Conservation (phyloP, 2,888 invertebrate genomes). For the Dryobotodes eremita region DNA sequence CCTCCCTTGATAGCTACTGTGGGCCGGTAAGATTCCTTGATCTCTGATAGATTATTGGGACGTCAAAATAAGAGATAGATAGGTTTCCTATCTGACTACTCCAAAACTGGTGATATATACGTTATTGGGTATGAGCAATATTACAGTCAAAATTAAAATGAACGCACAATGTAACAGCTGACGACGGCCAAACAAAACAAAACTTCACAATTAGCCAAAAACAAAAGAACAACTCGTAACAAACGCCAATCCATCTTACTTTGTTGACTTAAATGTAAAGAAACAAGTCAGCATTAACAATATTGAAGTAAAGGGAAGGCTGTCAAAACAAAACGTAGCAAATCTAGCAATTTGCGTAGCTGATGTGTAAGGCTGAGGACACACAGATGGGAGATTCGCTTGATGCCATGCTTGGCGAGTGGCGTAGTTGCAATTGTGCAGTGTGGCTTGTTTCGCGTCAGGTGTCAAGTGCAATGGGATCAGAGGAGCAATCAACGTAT, state of each 20-base stretch:
- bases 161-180: slow-evolving; percentile 11
- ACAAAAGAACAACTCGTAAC: slow-evolving; percentile 27
- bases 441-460: too few relatives aligned
- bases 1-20: too few relatives aligned
- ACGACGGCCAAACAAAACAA: slow-evolving; percentile 7
- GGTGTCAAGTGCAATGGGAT: too few relatives aligned
- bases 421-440: not conserved
- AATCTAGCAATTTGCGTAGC: slow-evolving; percentile 40
- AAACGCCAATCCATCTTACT: slow-evolving; percentile 26
- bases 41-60: too few relatives aligned
- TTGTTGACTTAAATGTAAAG: slow-evolving; percentile 25
- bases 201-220: slow-evolving; percentile 22
- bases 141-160: not conserved
- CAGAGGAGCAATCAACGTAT: not conserved
- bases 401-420: too few relatives aligned
- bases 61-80: too few relatives aligned
- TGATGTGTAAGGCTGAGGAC: slow-evolving; percentile 15
- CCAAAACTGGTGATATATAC: too few relatives aligned
- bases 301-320: slow-evolving; percentile 1
- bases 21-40: too few relatives aligned
- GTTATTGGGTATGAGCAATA: too few relatives aligned
- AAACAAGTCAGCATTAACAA: slow-evolving; percentile 19
- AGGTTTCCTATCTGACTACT: too few relatives aligned
- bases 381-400: not conserved
- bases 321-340: not conserved